Base-by-base conservation (phyloP, 2,113 vertebrate genomes). In the Percopsis transmontana region DNA sequence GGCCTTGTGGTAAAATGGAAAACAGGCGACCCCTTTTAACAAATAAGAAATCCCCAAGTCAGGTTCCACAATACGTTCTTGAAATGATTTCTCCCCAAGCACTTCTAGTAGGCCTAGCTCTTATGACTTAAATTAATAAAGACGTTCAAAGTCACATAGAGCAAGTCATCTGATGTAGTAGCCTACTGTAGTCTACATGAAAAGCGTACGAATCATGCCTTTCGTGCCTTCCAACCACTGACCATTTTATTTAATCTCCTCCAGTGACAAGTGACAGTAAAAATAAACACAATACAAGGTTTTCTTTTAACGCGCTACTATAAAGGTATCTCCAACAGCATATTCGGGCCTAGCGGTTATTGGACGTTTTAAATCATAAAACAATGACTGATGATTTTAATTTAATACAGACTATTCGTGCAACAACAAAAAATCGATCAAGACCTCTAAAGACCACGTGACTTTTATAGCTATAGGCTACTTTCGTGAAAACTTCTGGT, bases 1-100 rank as follows among this genome's bases (percentile, higher is more conserved):
- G 39, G 33, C 41, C 45, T 61, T n/a, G 56, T 53, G 44, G 13
- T 59, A 9, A 39, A 38, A 59, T 45, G 21, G 57, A 11, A 27
- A 74, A 66, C 61, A 54, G 23, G 39, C n/a, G n/a, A 24, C 38
- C 20, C 63, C 40, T 70, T 55, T 27, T 44, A 45, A 45, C 11
- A 55, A 52, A 39, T 7, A 51, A 39, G 39, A 23, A 62, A 20
- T 40, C 48, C 21, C 54, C 18, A 13, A n/a, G 2, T 55, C 33
- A 20, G 5, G 11, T 70, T 66, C 16, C 20, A 68, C 54, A 53
- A 57, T 39, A 15, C 15, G 24, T 47, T 11, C 12, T 40, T 52
- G 11, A 51, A 62, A 20, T 33, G 57, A 52, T 57, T 21, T 19
- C 40, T 27, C 27, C 27, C 15, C 44, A 56, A 59, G 27, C 51